phyloP scores from a whole-genome alignment of 2,113 vertebrate species.

The Hemiscyllium ocellatum region DNA sequence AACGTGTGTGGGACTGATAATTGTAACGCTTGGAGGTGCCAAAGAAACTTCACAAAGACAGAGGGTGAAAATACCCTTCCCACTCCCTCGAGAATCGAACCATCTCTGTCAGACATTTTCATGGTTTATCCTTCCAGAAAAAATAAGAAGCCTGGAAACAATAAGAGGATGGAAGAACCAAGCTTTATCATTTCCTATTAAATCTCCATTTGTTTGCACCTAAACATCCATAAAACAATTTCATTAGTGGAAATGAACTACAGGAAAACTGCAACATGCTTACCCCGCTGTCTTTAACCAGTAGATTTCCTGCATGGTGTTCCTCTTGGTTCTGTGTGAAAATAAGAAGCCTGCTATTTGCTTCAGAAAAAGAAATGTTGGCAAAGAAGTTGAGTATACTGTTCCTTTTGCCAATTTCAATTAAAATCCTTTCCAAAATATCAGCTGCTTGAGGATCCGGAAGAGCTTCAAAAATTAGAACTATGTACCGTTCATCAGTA shows the following conservation, averaged over 20 bases:
- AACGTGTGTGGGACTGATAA: too few species aligned
- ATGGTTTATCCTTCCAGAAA: too few species aligned
- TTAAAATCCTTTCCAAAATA: conserved; percentile 84
- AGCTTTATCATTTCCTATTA: neutral
- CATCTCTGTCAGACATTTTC: too few species aligned
- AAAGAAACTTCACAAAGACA: too few species aligned
- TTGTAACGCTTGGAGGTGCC: too few species aligned
- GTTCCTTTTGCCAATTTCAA: conserved; percentile 73
- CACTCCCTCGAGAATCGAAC: too few species aligned
- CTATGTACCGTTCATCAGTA: conserved; percentile 85
- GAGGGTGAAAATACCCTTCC: too few species aligned
- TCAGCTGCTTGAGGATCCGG: conserved; percentile 69
- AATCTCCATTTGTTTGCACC: neutral
- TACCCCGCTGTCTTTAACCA: conserved; percentile 61
- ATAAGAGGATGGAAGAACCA: neutral
- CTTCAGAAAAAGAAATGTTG: conserved; percentile 84
- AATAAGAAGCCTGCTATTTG: conserved; percentile 83
- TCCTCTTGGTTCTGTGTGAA: conserved; percentile 79
- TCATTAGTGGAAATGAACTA: neutral
- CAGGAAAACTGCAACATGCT: conserved; percentile 53
- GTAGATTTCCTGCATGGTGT: conserved; percentile 59
- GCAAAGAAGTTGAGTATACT: conserved; percentile 70
- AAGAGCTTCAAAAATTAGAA: conserved; percentile 87
- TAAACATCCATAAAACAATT: neutral
- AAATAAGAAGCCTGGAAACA: too few species aligned